A percentile compares a stretch with the other conserved stretches of the same genome.
Evolutionary conservation across 2,888 invertebrate genomes (phyloP).

Genomic region (Eulithis testata): DNA sequence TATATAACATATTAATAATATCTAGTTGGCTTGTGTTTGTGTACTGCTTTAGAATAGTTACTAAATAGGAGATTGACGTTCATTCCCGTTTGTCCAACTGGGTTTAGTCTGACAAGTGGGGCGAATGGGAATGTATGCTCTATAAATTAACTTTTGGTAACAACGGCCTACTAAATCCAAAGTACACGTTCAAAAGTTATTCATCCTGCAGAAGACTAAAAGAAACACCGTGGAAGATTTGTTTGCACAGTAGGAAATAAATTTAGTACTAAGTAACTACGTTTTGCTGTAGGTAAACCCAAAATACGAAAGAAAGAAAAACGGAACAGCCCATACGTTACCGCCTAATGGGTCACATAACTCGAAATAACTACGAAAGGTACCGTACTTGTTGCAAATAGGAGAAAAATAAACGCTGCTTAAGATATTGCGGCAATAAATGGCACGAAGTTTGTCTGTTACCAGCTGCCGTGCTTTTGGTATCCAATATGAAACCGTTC

Average conservation of each 20-base stretch:
- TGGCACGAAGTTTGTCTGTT: constrained; percentile 51
- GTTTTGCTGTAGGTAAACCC: constrained; percentile 12
- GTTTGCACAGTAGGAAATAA: neutral
- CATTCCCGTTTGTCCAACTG: no score
- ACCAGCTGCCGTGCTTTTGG: constrained; percentile 13
- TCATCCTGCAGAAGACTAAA: neutral
- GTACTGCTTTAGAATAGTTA: no score
- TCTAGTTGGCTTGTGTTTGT: no score
- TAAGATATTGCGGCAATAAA: constrained; percentile 50
- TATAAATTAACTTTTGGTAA: no score
- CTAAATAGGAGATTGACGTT: no score
- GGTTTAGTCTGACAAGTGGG: no score
- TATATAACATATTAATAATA: no score
- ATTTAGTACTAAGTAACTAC: neutral
- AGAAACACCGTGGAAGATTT: neutral
- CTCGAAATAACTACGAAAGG: constrained; percentile 36
- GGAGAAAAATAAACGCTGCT: constrained; percentile 39
- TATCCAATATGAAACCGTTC: neutral
- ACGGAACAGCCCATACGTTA: constrained; percentile 23
- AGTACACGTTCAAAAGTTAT: no score
- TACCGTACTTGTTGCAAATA: constrained; percentile 42
- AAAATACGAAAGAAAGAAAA: constrained; percentile 26
- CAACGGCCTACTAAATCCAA: no score
- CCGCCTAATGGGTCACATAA: constrained; percentile 34
- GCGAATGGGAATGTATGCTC: no score